Evolutionary conservation across 2,113 vertebrate genomes (phyloP), one percentile per base, ranked within the genome.

Genomic region (Dasyprocta punctata): DNA sequence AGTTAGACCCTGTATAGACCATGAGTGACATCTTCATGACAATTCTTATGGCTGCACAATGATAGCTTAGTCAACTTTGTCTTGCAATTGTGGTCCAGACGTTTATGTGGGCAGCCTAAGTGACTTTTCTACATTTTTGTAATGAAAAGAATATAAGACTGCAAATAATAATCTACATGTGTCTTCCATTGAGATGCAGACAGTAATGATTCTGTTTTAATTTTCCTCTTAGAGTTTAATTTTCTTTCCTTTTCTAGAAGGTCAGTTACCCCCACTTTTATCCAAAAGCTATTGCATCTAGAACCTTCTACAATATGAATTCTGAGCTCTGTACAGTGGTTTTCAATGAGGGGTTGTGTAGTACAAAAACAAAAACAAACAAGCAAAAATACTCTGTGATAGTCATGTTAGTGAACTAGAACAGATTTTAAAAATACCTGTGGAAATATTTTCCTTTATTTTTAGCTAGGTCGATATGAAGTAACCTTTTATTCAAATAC

Each of bases 241-340:
- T 58, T 61, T 49, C 24, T 75, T 85, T 90, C 30, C 47, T 71
- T 67, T 54, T 38, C 52, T 28, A 54, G 20, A n/a, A 93, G 69
- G 3, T 30, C 47, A 65, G 13, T 1, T 90, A 14, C 47, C 63
- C 20, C 36, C 36, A n/a, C 69, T 30, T 7, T 75, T 38, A 28
- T 0, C 10, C 69, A 0, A 3, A 61, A 3, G 5, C 22, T 38
- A 33, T 0, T 33, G 36, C 49, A 2, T 81, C 13, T 41, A 33
- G 61, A 92, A 61, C 8, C 28, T 16, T 81, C 61, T 75, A 11
- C 24, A 8, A 2, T 33, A 30, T 82, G 20, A 83, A 54, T 28
- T 24, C 11, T 7, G 3, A 73, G 36, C 61, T n/a, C 52, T n/a
- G 26, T 56, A 26, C 26, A 12, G 17, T 30, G 26, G 10, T 2